phyloP scores from a whole-genome alignment of 53 echinoderm and acorn worm species.

The Paracentrotus lividus region DNA sequence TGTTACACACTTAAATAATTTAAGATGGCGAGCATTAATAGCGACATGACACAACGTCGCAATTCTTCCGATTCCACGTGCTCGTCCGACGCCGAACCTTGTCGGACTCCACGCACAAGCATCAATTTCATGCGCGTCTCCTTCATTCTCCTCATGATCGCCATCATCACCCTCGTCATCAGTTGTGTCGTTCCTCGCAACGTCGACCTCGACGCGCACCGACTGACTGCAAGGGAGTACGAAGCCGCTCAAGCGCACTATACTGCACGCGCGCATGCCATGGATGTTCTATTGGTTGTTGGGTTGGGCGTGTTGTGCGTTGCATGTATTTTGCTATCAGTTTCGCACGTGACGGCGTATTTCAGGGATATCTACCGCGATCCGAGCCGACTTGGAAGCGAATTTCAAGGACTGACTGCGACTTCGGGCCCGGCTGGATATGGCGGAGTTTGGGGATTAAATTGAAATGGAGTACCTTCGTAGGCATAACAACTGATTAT shows the following conservation, averaged over 20 bases:
- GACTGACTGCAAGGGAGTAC: conserved; percentile 48
- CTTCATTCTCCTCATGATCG: conserved; percentile 13
- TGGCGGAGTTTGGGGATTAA: conserved; percentile 7
- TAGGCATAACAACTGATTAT: no score
- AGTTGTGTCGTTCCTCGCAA: conserved; percentile 44
- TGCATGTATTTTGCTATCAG: conserved; percentile 39
- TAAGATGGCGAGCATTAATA: conserved; percentile 28
- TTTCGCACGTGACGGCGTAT: neutral
- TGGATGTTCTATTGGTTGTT: conserved; percentile 34
- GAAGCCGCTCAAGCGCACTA: conserved; percentile 54
- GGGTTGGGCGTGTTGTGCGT: conserved; percentile 56
- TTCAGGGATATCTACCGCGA: neutral
- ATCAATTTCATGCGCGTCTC: conserved; percentile 27
- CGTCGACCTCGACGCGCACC: conserved; percentile 41
- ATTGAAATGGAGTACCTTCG: no score
- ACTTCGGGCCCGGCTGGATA: neutral
- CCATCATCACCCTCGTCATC: conserved; percentile 35
- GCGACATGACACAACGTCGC: neutral
- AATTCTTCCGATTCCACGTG: neutral
- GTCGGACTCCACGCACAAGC: conserved; percentile 37
- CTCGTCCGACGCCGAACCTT: conserved; percentile 31
- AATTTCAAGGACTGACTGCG: neutral
- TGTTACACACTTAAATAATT: neutral
- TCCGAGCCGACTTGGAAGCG: neutral
- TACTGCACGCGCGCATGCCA: neutral